A percentile compares a stretch with the other conserved stretches of the same genome.
These are phyloP conservation scores for Torymus texanus DNA, from an alignment of 2,888 invertebrate genomes.

Conservation along the genomic window DNA sequence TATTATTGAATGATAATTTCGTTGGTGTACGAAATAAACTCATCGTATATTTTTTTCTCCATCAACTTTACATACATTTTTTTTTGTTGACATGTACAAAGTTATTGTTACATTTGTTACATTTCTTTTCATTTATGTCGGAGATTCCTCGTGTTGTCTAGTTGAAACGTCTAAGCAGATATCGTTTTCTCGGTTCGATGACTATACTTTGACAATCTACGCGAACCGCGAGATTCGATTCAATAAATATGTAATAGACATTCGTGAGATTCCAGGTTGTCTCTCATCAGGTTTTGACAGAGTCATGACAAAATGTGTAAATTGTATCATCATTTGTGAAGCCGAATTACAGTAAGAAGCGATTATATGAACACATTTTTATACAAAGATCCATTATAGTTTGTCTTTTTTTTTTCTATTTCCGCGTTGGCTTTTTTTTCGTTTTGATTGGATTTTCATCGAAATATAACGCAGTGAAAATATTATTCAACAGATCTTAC, in stretches of 20 bases:
- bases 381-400: conserved; percentile 13
- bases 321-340: conserved; percentile 6
- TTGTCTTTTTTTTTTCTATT: conserved; percentile 2
- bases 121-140: neutral
- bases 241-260: conserved; percentile 22
- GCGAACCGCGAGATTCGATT: conserved; percentile 34
- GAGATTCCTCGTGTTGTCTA: conserved; percentile 28
- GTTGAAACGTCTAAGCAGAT: conserved; percentile 24
- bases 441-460: neutral
- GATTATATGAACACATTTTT: conserved; percentile 35
- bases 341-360: conserved; percentile 35
- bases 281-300: conserved; percentile 1
- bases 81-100: conserved; percentile 44
- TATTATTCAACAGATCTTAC: conserved; percentile 26
- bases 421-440: neutral
- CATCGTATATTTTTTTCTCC: conserved; percentile 40
- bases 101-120: conserved; percentile 23
- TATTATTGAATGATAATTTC: conserved; percentile 23
- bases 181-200: conserved; percentile 22
- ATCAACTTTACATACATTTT: conserved; percentile 35
- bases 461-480: conserved; percentile 15
- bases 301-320: conserved; percentile 9
- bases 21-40: conserved; percentile 15
- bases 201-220: conserved; percentile 25
- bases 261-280: conserved; percentile 26